Evolutionary conservation across 2,888 invertebrate genomes (phyloP), one percentile per base, ranked within the genome.

Genomic region (Quadroppia sp.): DNA sequence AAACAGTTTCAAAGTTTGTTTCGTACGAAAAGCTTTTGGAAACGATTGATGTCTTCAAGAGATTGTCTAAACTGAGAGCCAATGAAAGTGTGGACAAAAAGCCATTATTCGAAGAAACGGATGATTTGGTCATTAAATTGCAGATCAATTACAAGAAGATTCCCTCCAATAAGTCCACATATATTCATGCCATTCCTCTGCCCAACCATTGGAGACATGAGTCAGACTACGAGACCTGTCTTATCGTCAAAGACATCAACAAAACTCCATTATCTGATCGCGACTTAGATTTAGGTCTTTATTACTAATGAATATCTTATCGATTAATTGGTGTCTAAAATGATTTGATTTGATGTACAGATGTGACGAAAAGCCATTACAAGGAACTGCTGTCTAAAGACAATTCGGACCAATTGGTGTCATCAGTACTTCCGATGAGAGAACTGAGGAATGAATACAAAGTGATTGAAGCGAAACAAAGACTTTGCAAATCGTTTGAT

Each of bases 361-460:
- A 75, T 9, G 11, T n/a, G 28, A 76, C 76, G 13, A 67, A 64
- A 50, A 17, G 23, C 15, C 45, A 69, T 30, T 74, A 74, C 23
- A 20, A 13, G 17, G 45, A 72, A n/a, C 42, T 53, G n/a, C 25
- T 76, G 7, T 9, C 32, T 1, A 70, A 17, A n/a, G 61, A 50
- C 42, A 56, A 48, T 28, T 32, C 71, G 15, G 30, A 20, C 7
- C 59, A 74, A 30, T 74, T 73, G 73, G 56, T 80, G 80, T 53
- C n/a, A 9, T 61, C 40, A 67, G 85, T 94, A 30, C 86, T 94
- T 78, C 91, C 94, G 0, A 85, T 92, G 78, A 88, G 90, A 79
- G 89, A 90, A 80, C 81, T 95, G 1, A 87, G 88, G 81, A 89
- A 89, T 1, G 94, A 94, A 81, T 90, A 89, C 83, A 88, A 88